phyloP scores from a whole-genome alignment of 2,888 invertebrate genomes.

The Drosophila limbata region DNA sequence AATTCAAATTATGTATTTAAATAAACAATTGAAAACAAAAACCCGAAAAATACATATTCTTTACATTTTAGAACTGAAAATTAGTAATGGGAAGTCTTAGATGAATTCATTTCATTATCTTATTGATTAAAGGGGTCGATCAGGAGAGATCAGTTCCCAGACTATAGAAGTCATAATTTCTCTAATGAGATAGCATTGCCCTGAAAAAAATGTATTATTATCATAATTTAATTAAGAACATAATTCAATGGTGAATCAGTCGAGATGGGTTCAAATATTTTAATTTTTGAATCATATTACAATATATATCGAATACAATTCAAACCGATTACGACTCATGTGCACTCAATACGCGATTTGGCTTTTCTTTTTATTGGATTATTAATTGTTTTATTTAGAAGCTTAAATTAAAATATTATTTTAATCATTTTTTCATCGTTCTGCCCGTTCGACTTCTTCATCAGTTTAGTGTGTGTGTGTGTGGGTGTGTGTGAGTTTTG shows the following conservation, averaged over 20 bases:
- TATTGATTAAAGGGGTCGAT: not conserved
- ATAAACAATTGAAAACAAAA: conserved; percentile 72
- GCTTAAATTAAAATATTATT: conserved; percentile 82
- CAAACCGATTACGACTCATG: conserved; percentile 36
- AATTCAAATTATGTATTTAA: conserved; percentile 79
- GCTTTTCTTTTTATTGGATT: conserved; percentile 70
- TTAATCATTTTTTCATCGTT: conserved; percentile 72
- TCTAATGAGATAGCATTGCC: not conserved
- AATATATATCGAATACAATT: not conserved
- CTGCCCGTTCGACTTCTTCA: conserved; percentile 60
- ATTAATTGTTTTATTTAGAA: conserved; percentile 82
- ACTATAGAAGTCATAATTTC: not conserved
- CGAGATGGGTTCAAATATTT: conserved; percentile 30
- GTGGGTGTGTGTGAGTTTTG: conserved; percentile 43
- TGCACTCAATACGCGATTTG: conserved; percentile 24
- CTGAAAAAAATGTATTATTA: not conserved
- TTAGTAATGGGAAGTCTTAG: not conserved
- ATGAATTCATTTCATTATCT: no score
- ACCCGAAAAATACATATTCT: not conserved
- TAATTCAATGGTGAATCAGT: conserved; percentile 19
- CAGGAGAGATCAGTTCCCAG: not conserved
- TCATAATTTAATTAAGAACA: not conserved
- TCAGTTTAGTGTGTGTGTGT: conserved; percentile 64
- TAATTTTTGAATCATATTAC: not conserved
- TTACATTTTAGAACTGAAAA: not conserved